Conservation (phyloP, 2,888 invertebrate genomes). For the Acanthosoma haemorrhoidale region DNA sequence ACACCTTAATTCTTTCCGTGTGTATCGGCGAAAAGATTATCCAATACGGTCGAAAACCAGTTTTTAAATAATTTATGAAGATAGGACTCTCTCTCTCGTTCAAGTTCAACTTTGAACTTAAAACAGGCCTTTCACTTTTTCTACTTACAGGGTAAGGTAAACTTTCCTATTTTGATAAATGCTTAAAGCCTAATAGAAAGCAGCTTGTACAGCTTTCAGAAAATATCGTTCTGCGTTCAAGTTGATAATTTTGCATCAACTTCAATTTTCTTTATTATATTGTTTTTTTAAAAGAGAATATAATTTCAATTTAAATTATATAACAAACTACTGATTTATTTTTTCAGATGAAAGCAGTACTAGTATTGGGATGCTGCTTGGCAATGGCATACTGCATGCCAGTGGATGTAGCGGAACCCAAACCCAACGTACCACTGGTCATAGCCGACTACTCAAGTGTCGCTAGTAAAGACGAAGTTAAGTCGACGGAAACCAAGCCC, state of each 20-base stretch:
- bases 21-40: too few species aligned
- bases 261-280: neutral
- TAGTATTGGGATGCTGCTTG: conserved; percentile 34
- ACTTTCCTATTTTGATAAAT: neutral
- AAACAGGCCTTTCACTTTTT: neutral
- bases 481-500: conserved; percentile 28
- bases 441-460: conserved; percentile 48
- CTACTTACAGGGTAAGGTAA: neutral
- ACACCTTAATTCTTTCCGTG: too few species aligned
- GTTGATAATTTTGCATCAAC: neutral
- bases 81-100: neutral
- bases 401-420: conserved; percentile 37
- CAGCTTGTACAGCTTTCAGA: neutral
- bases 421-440: conserved; percentile 45
- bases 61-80: too few species aligned
- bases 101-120: neutral
- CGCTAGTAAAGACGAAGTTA: conserved; percentile 35
- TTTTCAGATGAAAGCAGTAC: conserved; percentile 39
- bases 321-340: neutral
- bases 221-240: neutral
- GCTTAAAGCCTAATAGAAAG: neutral
- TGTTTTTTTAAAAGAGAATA: neutral
- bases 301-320: neutral
- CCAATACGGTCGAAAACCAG: too few species aligned
- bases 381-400: conserved; percentile 33